Base-by-base conservation (phyloP, 2,888 invertebrate genomes). In the Brassicogethes aeneus region DNA sequence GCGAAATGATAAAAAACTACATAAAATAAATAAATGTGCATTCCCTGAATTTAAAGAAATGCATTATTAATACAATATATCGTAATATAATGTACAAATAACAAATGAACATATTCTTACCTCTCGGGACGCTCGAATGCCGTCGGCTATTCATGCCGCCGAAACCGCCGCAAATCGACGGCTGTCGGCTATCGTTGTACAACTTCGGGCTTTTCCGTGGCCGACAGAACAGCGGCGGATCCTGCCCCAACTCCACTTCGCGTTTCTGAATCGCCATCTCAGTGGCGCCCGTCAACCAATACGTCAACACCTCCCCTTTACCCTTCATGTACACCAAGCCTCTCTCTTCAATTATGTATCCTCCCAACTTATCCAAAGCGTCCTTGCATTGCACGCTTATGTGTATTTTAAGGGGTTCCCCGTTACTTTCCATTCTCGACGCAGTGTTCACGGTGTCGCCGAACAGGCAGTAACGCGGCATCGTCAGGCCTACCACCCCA, bases 401-500 rank as follows among this genome's bases (percentile, higher is more conserved):
- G 69, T 92, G 92, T 48, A 92, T 91, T 60, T 82, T 82, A 10
- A 91, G 72, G 7, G 91, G 86, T 68, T 91, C 90, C 1, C 93
- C 93, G 56, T 85, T 91, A 15, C 89, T 89, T 67, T 92, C 92
- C 92, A 92, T 92, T 14, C 92, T 76, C 0, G 89, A 89, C 0
- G 92, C 91, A 1, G 92, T 92, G 67, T 92, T 92, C 10, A 90
- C 92, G 0, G 92, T 91, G 65, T 93, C 92, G 0, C 92, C 92
- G 67, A 93, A 93, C 14, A 93, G 72, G 56, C 92, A 93, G 66
- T 92, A 93, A 23, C 92, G 76, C 0, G 92, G 92, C 93, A 93
- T 93, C 17, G 90, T 92, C 13, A 92, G 70, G 0, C 93, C 92
- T 1, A 93, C 92, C 13, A 93, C 92, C 37, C 93, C 92, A 1